A percentile compares a stretch with the other conserved stretches of the same genome.
phyloP scores from a whole-genome alignment of 2,888 invertebrate genomes.

The Neria commutata region DNA sequence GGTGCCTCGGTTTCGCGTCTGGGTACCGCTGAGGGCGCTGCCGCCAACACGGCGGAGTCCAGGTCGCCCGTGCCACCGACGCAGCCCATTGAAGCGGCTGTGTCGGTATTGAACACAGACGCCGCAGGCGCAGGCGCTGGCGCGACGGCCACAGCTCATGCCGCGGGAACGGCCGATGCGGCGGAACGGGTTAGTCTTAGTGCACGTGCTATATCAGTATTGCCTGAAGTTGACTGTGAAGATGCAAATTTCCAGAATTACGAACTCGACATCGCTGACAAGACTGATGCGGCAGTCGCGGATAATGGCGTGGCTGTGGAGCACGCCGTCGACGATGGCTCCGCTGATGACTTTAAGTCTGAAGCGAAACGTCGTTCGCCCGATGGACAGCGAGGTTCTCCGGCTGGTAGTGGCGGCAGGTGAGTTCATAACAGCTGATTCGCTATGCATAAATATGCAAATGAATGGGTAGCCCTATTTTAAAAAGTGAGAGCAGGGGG shows the following conservation, averaged over 20 bases:
- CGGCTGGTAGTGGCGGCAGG: conserved; percentile 48
- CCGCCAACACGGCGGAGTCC: conserved; percentile 30
- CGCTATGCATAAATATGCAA: too few species aligned
- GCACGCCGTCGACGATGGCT: conserved; percentile 26
- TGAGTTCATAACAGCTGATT: conserved; percentile 32
- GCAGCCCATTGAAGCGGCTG: conserved; percentile 59
- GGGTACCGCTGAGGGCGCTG: conserved; percentile 44
- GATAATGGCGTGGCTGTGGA: conserved; percentile 11
- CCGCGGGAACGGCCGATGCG: too few species aligned
- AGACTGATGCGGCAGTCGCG: conserved; percentile 14
- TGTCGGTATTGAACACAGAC: conserved; percentile 51
- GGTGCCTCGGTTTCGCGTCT: conserved; percentile 41
- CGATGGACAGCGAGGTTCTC: conserved; percentile 54
- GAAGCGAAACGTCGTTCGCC: conserved; percentile 53
- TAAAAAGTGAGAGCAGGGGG: too few species aligned
- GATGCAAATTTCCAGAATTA: conserved; percentile 64
- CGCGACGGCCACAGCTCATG: conserved; percentile 26
- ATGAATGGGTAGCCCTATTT: too few species aligned
- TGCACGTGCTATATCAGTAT: conserved; percentile 64
- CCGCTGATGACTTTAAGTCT: conserved; percentile 40
- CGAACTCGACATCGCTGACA: conserved; percentile 30
- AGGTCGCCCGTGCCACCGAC: conserved; percentile 53
- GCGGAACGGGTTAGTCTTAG: conserved; percentile 62
- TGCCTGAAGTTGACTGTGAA: conserved; percentile 68
- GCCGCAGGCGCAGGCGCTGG: conserved; percentile 22